These are phyloP conservation scores for Macrosiphum euphorbiae DNA, from an alignment of 2,888 invertebrate species.

Conservation along the genomic window DNA sequence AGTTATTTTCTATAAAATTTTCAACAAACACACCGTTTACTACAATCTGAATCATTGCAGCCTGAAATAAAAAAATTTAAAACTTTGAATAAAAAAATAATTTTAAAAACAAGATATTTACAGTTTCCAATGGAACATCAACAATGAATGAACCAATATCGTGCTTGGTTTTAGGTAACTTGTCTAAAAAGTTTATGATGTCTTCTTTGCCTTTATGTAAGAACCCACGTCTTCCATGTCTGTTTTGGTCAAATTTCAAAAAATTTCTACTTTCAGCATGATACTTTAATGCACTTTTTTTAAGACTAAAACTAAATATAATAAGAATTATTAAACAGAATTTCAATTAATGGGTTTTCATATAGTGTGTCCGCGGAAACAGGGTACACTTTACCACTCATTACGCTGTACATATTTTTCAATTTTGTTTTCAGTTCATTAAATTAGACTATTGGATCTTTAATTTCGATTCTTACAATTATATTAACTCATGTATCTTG, in stretches of 20 bases:
- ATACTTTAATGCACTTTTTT: slow-evolving; percentile 75
- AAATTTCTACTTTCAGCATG: slow-evolving; percentile 79
- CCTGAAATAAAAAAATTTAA: slow-evolving; percentile 72
- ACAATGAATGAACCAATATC: slow-evolving; percentile 89
- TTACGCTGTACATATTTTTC: no score
- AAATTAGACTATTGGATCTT: no score
- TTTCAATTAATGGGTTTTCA: background rate
- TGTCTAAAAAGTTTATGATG: slow-evolving; percentile 85
- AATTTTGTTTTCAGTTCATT: no score
- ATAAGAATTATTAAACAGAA: background rate
- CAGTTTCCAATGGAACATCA: slow-evolving; percentile 85
- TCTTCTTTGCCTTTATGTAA: slow-evolving; percentile 82
- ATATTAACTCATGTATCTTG: no score
- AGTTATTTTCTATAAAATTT: slow-evolving; percentile 69
- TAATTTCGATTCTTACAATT: no score
- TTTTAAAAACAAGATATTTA: slow-evolving; percentile 69
- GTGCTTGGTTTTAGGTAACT: slow-evolving; percentile 88
- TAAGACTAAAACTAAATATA: slow-evolving; percentile 16
- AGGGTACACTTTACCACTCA: no score
- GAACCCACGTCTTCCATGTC: slow-evolving; percentile 77
- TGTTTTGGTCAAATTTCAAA: slow-evolving; percentile 74
- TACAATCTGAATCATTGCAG: slow-evolving; percentile 82
- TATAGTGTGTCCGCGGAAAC: no score
- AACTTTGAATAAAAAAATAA: background rate
- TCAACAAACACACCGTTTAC: slow-evolving; percentile 92